Evolutionary conservation across 2,113 vertebrate genomes (phyloP).

Genomic region (Felis chaus): DNA sequence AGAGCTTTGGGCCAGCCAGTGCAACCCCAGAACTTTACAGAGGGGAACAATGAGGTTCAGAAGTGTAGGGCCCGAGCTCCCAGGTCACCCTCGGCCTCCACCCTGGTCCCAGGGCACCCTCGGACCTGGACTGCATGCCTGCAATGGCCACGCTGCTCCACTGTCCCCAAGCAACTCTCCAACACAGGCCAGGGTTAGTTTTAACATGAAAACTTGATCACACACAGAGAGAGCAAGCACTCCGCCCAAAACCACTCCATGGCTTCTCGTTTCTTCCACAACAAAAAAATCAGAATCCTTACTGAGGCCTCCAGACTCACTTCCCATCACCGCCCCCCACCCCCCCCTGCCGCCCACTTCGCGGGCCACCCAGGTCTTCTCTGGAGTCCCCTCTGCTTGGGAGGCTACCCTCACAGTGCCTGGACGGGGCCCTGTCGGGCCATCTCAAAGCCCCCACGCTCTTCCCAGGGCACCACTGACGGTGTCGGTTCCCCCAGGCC

Average conservation of each 20-base stretch:
- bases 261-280: not conserved
- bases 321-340: no score
- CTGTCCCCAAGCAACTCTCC: not conserved
- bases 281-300: not conserved
- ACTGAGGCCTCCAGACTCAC: not conserved
- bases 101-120: not conserved
- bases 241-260: not conserved
- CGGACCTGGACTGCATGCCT: rapidly evolving
- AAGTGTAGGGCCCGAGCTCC: not conserved
- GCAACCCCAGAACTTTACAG: not conserved
- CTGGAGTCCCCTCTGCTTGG: not conserved
- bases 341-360: rapidly evolving
- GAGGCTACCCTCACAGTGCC: not conserved
- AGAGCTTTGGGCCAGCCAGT: rapidly evolving
- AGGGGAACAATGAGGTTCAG: not conserved
- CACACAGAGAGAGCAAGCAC: no score
- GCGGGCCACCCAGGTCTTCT: not conserved
- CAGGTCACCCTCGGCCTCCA: not conserved
- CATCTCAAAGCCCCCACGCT: not conserved
- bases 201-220: not conserved
- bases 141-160: rapidly evolving
- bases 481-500: rapidly evolving
- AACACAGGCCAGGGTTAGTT: not conserved
- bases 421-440: rapidly evolving
- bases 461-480: not conserved